Percentiles rank a stretch among this genome's conserved stretches.
Evolutionary conservation across 2,888 invertebrate genomes (phyloP).

Genomic region (Ormia ochracea): DNA sequence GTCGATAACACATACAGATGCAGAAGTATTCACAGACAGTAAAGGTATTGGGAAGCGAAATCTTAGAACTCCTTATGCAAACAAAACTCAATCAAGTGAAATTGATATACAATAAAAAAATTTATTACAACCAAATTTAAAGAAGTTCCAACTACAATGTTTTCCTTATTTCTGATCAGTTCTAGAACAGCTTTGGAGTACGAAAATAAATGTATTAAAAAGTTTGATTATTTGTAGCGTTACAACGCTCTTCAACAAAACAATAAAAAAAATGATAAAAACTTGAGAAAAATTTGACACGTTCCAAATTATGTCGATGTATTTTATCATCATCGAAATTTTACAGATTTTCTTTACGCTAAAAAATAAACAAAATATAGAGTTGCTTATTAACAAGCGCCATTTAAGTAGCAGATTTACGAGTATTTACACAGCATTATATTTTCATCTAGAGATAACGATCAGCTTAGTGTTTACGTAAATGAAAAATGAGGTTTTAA

Average conservation of each 20-base stretch:
- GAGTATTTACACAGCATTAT: not conserved
- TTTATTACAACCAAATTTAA: too few relatives aligned
- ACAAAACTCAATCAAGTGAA: not conserved
- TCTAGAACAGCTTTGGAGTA: too few relatives aligned
- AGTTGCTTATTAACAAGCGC: constrained; percentile 24
- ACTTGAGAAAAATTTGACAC: constrained; percentile 21
- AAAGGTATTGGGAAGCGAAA: not conserved
- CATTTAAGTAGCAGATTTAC: too few relatives aligned
- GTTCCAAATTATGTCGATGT: not conserved
- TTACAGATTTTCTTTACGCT: constrained; percentile 5
- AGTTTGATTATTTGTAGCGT: too few relatives aligned
- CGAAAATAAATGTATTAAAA: too few relatives aligned
- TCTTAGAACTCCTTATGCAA: not conserved
- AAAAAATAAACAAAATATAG: not conserved
- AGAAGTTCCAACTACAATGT: too few relatives aligned
- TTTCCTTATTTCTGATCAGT: too few relatives aligned
- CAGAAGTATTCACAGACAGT: not conserved
- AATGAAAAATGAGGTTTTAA: too few relatives aligned
- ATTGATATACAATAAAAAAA: not conserved
- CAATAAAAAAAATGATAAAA: not conserved
- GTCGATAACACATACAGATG: constrained; percentile 49
- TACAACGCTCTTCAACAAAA: too few relatives aligned
- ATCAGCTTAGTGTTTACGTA: too few relatives aligned
- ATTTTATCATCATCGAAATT: constrained; percentile 10
- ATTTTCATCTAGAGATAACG: constrained; percentile 20